phyloP scores from a whole-genome alignment of 2,113 vertebrate genomes.

The Gymnarchus niloticus region DNA sequence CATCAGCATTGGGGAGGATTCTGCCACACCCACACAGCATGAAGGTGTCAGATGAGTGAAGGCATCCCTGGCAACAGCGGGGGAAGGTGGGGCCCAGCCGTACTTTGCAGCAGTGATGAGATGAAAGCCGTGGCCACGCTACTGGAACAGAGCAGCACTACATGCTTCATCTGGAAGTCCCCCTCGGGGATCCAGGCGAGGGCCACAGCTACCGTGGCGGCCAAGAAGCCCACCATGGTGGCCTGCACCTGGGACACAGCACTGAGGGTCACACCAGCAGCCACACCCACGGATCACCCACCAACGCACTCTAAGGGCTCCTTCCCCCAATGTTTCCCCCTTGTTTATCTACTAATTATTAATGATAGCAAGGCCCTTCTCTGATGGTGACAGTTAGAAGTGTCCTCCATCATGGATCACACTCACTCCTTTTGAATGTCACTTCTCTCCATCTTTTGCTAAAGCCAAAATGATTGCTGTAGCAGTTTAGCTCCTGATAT shows the following conservation, averaged over 20 bases:
- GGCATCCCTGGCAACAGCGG: not conserved
- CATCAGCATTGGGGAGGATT: not conserved
- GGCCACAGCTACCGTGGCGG: slow-evolving; percentile 83
- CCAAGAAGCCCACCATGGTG: slow-evolving; percentile 90
- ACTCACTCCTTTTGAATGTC: too few relatives aligned
- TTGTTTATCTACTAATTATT: too few relatives aligned
- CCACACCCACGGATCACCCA: too few relatives aligned
- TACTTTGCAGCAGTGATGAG: slow-evolving; percentile 89
- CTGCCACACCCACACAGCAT: too few relatives aligned
- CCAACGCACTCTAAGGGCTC: too few relatives aligned
- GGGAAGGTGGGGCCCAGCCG: not conserved
- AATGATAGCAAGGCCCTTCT: not conserved
- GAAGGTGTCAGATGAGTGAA: not conserved
- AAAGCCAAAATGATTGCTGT: slow-evolving; percentile 65
- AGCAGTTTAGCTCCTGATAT: not conserved
- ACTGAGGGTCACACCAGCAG: not conserved
- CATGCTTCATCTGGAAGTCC: slow-evolving; percentile 83
- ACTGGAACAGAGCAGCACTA: slow-evolving; percentile 85
- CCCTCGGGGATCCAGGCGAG: slow-evolving; percentile 94
- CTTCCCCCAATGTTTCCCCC: too few relatives aligned
- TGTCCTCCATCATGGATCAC: not conserved
- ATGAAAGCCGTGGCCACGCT: slow-evolving; percentile 95
- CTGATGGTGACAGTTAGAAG: too few relatives aligned
- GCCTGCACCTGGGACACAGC: slow-evolving; percentile 76
- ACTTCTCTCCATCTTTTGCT: not conserved